phyloP scores from a whole-genome alignment of 2,113 vertebrate genomes.

The Muntiacus muntjak region DNA sequence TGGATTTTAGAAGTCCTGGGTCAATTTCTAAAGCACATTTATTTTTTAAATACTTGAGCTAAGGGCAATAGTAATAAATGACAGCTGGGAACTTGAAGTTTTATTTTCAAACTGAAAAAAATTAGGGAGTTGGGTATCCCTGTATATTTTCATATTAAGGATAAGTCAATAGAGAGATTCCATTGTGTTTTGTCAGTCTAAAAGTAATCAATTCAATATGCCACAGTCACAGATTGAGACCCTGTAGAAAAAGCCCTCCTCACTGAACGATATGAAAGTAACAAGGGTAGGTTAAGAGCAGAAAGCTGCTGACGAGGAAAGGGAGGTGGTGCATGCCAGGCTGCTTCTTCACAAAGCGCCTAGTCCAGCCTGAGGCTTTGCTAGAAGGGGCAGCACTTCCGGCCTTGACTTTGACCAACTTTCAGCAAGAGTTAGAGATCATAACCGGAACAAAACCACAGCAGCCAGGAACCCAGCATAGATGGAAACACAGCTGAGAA shows the following conservation, averaged over 20 bases:
- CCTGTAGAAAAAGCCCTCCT: background rate
- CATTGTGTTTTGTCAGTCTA: background rate
- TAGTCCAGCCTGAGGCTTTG: background rate
- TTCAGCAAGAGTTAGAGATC: conserved; percentile 15
- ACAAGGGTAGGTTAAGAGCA: background rate
- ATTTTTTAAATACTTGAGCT: background rate
- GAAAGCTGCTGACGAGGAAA: background rate
- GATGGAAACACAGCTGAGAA: background rate
- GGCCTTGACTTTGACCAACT: background rate
- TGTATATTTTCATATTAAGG: background rate
- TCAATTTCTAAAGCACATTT: conserved; percentile 3
- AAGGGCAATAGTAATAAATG: background rate
- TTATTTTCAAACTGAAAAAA: conserved; percentile 25
- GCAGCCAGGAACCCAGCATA: background rate
- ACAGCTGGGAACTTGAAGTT: background rate
- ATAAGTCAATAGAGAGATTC: background rate
- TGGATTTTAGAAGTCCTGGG: background rate
- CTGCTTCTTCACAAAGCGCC: background rate
- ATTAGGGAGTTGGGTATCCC: background rate
- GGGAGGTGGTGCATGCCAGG: background rate
- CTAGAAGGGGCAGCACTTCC: background rate
- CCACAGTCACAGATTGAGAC: background rate
- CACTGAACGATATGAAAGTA: background rate
- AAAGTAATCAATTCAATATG: background rate
- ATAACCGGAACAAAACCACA: background rate